Evolutionary conservation across 1,140 invertebrate species (phyloP), one percentile per base, ranked within the genome.

Genomic region (Sycophila sp.): DNA sequence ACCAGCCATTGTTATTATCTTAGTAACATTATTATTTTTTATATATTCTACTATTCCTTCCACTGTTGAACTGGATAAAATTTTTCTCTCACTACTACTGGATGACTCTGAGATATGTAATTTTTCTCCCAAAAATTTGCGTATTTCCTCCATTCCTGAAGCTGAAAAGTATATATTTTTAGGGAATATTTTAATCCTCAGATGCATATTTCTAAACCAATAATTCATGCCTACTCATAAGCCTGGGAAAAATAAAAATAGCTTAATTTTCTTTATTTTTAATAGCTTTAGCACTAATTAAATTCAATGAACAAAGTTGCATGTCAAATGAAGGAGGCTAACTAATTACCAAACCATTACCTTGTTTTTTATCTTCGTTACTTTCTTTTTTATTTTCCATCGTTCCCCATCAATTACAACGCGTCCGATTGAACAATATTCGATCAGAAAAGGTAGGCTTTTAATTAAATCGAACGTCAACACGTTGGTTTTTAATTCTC

Each of bases 1-100:
- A 64, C 96, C 96, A 72, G 95, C 93, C 91, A 98, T 92, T 17
- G 94, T 96, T 63, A 98, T 93, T 59, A 98, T 92, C 76, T 96
- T 96, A 83, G 91, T 92, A 78, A 93, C 94, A 73, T 92, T 90
- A 17, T 89, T 89, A 75, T 89, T 89, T 73, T 93, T 88, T 62
- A 95, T 94, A 77, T 91, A 93, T 6, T 90, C 87, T 0, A 89
- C 88, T 26, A 96, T 85, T 6, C 91, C 93, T 79, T 93, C 90
- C 45, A 95, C 78, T 32, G 82, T 87, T 26, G 90, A 74, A 47
- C 90, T 88, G 13, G 19, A 68, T 17, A 85, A 73, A 58, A 83
- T 38, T 63, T 78, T 76, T 40, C 77, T 60, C 24, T 59, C 13
- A 32, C 66, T 60, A 19, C 51, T 47, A 7, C 62, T 40, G 5